These are phyloP conservation scores for Oxyruncus cristatus DNA, from an alignment of 2,113 vertebrate genomes.

Conservation along the genomic window DNA sequence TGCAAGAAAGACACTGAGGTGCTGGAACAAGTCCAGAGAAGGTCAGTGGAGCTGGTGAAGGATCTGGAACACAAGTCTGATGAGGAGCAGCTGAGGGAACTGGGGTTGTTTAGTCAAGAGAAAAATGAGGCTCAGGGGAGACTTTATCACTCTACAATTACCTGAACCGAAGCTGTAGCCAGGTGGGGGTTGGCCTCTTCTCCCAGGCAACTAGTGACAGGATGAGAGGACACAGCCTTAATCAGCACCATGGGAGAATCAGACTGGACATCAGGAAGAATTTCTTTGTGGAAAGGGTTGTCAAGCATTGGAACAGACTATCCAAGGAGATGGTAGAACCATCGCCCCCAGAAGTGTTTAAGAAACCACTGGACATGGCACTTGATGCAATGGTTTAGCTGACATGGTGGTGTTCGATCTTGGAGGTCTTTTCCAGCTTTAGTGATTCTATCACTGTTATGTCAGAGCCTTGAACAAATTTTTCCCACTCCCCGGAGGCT, in stretches of 20 bases:
- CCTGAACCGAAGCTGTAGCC: not conserved
- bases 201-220: not conserved
- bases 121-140: not conserved
- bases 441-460: not conserved
- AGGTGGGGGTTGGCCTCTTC: not conserved
- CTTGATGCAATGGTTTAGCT: not conserved
- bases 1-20: not conserved
- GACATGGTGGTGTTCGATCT: not conserved
- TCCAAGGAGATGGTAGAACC: not conserved
- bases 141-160: not conserved
- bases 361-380: not conserved
- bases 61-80: rapidly evolving
- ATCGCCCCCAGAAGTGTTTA: not conserved
- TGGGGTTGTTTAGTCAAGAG: not conserved
- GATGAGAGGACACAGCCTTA: not conserved
- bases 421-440: not conserved
- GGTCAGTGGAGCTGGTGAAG: not conserved
- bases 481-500: rapidly evolving
- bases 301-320: not conserved
- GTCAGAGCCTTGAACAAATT: not conserved
- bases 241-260: not conserved
- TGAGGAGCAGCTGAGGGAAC: not conserved
- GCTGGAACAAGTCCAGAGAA: not conserved
- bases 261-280: not conserved
- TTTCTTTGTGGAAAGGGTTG: not conserved